Percentiles rank a stretch among this genome's conserved stretches.
Conservation (phyloP, 1,140 invertebrate species). For the Pseudomyrmex concolor region DNA sequence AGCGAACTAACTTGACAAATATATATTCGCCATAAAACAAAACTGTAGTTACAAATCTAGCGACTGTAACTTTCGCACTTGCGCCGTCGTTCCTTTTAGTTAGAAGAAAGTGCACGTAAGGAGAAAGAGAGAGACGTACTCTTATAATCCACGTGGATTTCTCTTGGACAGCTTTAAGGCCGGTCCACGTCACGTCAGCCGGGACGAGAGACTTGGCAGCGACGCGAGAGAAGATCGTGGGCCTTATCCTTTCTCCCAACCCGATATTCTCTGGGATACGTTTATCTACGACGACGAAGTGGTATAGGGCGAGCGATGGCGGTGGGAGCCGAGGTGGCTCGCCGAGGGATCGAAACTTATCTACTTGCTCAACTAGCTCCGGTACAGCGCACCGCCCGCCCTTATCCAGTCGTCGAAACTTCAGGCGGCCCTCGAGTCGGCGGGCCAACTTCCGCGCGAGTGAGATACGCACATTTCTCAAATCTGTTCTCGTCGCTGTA, state of each 20-base stretch:
- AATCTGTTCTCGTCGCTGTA: conserved; percentile 76
- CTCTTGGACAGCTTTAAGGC: conserved; percentile 43
- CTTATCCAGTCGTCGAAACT: conserved; percentile 82
- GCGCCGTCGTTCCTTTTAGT: conserved; percentile 17
- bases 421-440: conserved; percentile 72
- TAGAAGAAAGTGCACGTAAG: conserved; percentile 31
- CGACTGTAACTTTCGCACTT: conserved; percentile 33
- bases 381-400: conserved; percentile 72
- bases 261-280: conserved; percentile 74
- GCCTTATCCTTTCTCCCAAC: conserved; percentile 13
- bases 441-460: conserved; percentile 76
- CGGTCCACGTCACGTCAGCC: conserved; percentile 60
- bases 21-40: conserved; percentile 10
- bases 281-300: conserved; percentile 70
- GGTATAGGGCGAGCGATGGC: conserved; percentile 71
- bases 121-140: conserved; percentile 28
- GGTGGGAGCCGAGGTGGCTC: conserved; percentile 76
- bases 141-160: conserved; percentile 69
- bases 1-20: conserved; percentile 19
- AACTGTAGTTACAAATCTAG: conserved; percentile 24
- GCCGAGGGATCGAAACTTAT: conserved; percentile 84
- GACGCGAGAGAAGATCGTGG: conserved; percentile 59
- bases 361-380: conserved; percentile 83
- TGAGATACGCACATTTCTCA: conserved; percentile 81
- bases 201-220: conserved; percentile 60